Percentiles rank a stretch among this genome's conserved stretches.
Evolutionary conservation across 2,888 invertebrate genomes (phyloP).

Genomic region (Teinopalpus imperialis): DNA sequence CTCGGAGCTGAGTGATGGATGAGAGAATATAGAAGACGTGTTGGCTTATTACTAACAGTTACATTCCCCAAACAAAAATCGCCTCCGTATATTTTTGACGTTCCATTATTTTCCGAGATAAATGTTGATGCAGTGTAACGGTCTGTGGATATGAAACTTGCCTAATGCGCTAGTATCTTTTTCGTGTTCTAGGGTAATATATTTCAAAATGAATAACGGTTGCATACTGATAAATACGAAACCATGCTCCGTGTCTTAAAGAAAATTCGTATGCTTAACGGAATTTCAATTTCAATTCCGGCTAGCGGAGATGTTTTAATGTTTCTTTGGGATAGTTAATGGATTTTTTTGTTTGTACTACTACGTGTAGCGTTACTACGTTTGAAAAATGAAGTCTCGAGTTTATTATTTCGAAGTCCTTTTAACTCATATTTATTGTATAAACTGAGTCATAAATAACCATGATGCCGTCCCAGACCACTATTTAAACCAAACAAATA

Average conservation of each 20-base stretch:
- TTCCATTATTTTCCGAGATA: slow-evolving; percentile 74
- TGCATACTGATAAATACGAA: slow-evolving; percentile 25
- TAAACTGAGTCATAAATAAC: slow-evolving; percentile 1
- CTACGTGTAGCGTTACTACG: background rate
- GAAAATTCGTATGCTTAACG: slow-evolving; percentile 12
- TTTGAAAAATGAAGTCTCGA: slow-evolving; percentile 6
- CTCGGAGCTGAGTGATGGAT: slow-evolving; percentile 60
- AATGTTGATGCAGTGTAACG: slow-evolving; percentile 51
- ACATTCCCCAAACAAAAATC: slow-evolving; percentile 60
- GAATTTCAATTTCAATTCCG: slow-evolving; percentile 17
- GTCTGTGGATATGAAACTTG: slow-evolving; percentile 22
- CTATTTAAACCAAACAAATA: too few species aligned
- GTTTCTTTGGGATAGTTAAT: slow-evolving; percentile 16
- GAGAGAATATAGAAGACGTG: slow-evolving; percentile 57
- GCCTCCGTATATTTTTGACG: slow-evolving; percentile 53
- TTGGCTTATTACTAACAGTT: slow-evolving; percentile 72
- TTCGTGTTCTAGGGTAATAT: slow-evolving; percentile 23
- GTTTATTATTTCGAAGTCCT: background rate
- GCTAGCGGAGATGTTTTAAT: slow-evolving; percentile 18
- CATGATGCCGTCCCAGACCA: too few species aligned
- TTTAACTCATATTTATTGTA: background rate
- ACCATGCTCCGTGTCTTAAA: slow-evolving; percentile 10
- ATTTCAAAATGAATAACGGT: slow-evolving; percentile 22
- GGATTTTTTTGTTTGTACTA: slow-evolving; percentile 28
- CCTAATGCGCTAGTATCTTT: slow-evolving; percentile 25